These are phyloP conservation scores for Pandemis heparana DNA, from an alignment of 2,888 invertebrate genomes.

Conservation along the genomic window DNA sequence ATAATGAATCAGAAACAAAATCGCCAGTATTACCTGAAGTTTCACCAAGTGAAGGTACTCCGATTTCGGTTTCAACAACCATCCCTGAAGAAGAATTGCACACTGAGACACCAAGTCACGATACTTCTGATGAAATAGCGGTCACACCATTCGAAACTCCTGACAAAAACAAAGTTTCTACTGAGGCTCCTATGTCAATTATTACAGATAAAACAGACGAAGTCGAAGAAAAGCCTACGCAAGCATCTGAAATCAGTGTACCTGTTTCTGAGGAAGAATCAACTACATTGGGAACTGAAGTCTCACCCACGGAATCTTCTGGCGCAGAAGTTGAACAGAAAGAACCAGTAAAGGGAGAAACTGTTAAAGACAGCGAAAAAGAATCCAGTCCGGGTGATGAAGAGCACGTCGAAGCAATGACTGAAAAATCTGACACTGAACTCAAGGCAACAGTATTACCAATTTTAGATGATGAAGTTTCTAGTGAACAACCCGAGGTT, in stretches of 20 bases:
- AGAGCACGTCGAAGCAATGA: background rate
- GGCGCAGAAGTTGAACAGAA: background rate
- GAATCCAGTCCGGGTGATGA: conserved; percentile 5
- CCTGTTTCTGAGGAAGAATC: background rate
- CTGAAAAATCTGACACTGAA: background rate
- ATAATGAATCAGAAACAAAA: conserved; percentile 18
- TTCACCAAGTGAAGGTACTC: conserved; percentile 3
- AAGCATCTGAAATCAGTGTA: conserved; percentile 7
- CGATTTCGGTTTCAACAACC: background rate
- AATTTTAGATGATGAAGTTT: background rate
- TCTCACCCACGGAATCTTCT: background rate
- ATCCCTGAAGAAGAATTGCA: conserved; percentile 8
- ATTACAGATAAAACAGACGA: conserved; percentile 19
- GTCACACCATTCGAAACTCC: conserved; percentile 10
- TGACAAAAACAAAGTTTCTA: conserved; percentile 4
- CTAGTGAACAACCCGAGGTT: conserved; percentile 13
- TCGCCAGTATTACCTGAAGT: conserved; percentile 18
- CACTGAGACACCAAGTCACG: conserved; percentile 25
- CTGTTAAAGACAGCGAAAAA: conserved; percentile 12
- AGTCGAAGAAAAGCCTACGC: conserved; percentile 11
- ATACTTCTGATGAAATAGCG: conserved; percentile 18
- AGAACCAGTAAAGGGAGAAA: conserved; percentile 6
- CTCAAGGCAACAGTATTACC: conserved; percentile 9
- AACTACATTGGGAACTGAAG: conserved; percentile 16
- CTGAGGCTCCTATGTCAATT: conserved; percentile 37